Conservation (phyloP, 1,140 invertebrate genomes). For the Drosophila dunni region DNA sequence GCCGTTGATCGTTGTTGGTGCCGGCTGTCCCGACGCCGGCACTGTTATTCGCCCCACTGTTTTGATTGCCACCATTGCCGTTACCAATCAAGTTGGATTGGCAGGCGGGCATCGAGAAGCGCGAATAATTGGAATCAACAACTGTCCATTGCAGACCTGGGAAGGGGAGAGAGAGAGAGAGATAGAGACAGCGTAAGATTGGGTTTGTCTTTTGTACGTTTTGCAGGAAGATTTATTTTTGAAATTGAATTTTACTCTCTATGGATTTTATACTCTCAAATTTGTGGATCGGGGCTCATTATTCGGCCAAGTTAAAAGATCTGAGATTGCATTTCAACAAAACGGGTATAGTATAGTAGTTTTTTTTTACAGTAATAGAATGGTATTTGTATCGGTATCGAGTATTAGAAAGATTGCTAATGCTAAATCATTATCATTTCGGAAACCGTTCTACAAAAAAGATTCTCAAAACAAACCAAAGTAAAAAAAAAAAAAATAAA, state of each 20-base stretch:
- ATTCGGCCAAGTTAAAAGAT: conserved; percentile 38
- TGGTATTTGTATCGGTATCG: conserved; percentile 55
- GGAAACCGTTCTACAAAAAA: conserved; percentile 55
- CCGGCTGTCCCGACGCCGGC: conserved; percentile 55
- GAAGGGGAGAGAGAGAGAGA: conserved; percentile 84
- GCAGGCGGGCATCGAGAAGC: conserved; percentile 87
- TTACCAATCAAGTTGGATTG: conserved; percentile 86
- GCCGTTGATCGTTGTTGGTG: conserved; percentile 52
- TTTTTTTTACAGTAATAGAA: conserved; percentile 52
- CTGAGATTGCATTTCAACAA: conserved; percentile 42
- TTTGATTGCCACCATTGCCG: conserved; percentile 85
- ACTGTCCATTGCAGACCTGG: conserved; percentile 90
- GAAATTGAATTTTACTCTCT: conserved; percentile 58
- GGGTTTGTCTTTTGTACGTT: conserved; percentile 64
- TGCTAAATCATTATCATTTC: conserved; percentile 74
- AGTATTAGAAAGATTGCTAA: conserved; percentile 79
- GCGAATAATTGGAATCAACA: conserved; percentile 88
- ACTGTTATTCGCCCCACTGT: conserved; percentile 66
- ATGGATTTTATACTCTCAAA: conserved; percentile 45
- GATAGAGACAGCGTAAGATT: conserved; percentile 82
- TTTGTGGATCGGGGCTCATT: conserved; percentile 32
- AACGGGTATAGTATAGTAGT: conserved; percentile 28
- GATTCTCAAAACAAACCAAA: conserved; percentile 38
- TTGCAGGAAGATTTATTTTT: conserved; percentile 10
- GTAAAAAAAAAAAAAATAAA: conserved; percentile 19